These are phyloP conservation scores for Agapetus fuscipes DNA, from an alignment of 2,888 invertebrate genomes.

Conservation along the genomic window DNA sequence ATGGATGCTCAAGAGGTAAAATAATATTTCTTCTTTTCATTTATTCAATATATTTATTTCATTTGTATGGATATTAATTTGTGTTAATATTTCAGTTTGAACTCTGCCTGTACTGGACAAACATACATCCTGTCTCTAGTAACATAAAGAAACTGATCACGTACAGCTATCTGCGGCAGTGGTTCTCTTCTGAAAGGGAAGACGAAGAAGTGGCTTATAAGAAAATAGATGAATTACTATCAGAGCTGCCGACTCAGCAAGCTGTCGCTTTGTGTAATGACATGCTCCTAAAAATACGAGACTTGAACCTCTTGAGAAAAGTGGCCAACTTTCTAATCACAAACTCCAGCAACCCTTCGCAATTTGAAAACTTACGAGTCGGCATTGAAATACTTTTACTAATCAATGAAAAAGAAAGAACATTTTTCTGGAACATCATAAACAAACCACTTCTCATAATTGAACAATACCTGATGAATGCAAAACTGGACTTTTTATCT, in stretches of 20 bases:
- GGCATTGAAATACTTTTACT: conserved; percentile 59
- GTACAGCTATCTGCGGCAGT: conserved; percentile 43
- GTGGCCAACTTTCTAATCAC: conserved; percentile 51
- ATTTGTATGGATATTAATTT: too few species aligned
- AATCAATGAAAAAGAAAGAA: conserved; percentile 46
- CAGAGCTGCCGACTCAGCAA: conserved; percentile 47
- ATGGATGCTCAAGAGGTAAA: conserved; percentile 47
- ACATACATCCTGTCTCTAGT: conserved; percentile 49
- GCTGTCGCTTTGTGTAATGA: conserved; percentile 53
- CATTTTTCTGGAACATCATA: conserved; percentile 53
- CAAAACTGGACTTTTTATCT: conserved; percentile 58
- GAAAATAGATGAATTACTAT: conserved; percentile 39
- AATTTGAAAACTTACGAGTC: conserved; percentile 53
- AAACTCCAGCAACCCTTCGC: conserved; percentile 38
- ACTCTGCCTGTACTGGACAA: conserved; percentile 60
- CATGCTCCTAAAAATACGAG: conserved; percentile 52
- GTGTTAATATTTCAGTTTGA: conserved; percentile 51
- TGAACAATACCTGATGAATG: conserved; percentile 83
- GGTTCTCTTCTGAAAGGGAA: conserved; percentile 45
- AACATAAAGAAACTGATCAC: conserved; percentile 46
- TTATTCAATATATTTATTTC: too few species aligned
- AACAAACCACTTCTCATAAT: conserved; percentile 66
- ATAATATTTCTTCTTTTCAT: conserved; percentile 12
- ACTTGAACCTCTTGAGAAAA: conserved; percentile 54
- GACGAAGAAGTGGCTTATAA: too few species aligned